Conservation (phyloP, 1,140 invertebrate species). For the Ceratoteleas bidentatus region DNA sequence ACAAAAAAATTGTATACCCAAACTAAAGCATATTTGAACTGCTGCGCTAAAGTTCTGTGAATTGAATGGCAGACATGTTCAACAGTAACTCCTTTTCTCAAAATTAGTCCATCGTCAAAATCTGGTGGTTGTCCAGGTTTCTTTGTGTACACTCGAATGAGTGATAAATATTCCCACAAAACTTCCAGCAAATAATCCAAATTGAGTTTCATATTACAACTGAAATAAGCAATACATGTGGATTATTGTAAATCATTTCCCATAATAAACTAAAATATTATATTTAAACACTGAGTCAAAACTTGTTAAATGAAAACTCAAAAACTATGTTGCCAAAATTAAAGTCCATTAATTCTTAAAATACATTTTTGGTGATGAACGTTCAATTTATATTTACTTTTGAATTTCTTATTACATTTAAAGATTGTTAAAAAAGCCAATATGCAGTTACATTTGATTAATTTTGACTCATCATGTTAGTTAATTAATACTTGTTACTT, state of each 20-base stretch:
- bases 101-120: slow-evolving; percentile 96
- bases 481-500: no score
- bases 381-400: no score
- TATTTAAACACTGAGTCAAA: no score
- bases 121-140: slow-evolving; percentile 98
- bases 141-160: slow-evolving; percentile 99
- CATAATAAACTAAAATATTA: slow-evolving; percentile 12
- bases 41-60: slow-evolving; percentile 94
- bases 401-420: no score
- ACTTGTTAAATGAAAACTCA: no score
- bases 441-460: no score
- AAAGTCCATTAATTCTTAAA: no score
- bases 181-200: slow-evolving; percentile 96
- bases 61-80: slow-evolving; percentile 99
- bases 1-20: slow-evolving; percentile 86
- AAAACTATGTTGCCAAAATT: no score
- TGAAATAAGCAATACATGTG: slow-evolving; percentile 79
- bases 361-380: no score
- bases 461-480: no score
- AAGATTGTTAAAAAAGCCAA: no score
- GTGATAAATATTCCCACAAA: slow-evolving; percentile 96
- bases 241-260: slow-evolving; percentile 19
- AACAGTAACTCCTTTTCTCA: slow-evolving; percentile 94
- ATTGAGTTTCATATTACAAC: slow-evolving; percentile 99
- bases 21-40: slow-evolving; percentile 98